A percentile compares a stretch with the other conserved stretches of the same genome.
phyloP scores from a whole-genome alignment of 2,888 invertebrate species.

The Hecatera dysodea region DNA sequence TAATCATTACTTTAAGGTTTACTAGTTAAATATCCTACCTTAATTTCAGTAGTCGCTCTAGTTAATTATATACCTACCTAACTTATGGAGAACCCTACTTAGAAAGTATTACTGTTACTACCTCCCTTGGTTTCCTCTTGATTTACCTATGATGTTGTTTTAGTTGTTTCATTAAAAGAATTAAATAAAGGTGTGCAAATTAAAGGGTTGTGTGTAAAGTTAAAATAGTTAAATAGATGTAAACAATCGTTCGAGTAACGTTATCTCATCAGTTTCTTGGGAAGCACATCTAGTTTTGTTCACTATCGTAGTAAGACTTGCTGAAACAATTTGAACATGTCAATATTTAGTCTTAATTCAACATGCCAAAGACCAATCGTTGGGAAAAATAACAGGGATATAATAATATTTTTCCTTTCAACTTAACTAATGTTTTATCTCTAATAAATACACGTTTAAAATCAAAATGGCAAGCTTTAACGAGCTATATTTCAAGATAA shows the following conservation, averaged over 20 bases:
- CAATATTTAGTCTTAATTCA: slow-evolving; percentile 82
- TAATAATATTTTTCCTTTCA: slow-evolving; percentile 84
- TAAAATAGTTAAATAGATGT: slow-evolving; percentile 89
- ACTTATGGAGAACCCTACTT: slow-evolving; percentile 76
- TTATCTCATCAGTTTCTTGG: slow-evolving; percentile 74
- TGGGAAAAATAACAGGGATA: slow-evolving; percentile 89
- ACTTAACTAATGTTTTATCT: slow-evolving; percentile 73
- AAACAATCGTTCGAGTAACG: slow-evolving; percentile 83
- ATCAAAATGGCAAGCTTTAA: slow-evolving; percentile 79
- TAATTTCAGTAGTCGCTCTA: slow-evolving; percentile 89
- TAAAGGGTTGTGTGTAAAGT: slow-evolving; percentile 91
- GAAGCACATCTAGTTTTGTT: slow-evolving; percentile 75
- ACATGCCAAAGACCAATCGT: slow-evolving; percentile 89
- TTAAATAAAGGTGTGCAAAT: slow-evolving; percentile 89
- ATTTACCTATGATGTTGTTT: slow-evolving; percentile 77
- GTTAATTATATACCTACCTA: slow-evolving; percentile 76
- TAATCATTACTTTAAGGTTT: slow-evolving; percentile 89
- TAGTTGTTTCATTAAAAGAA: slow-evolving; percentile 81
- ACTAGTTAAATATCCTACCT: slow-evolving; percentile 85
- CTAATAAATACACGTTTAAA: slow-evolving; percentile 66
- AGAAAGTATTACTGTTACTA: slow-evolving; percentile 76
- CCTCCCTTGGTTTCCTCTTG: slow-evolving; percentile 74
- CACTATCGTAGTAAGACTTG: slow-evolving; percentile 69
- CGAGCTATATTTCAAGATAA: slow-evolving; percentile 78
- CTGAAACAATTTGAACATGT: slow-evolving; percentile 78